A percentile compares a stretch with the other conserved stretches of the same genome.
These are phyloP conservation scores for Lithophane ornitopus DNA, from an alignment of 2,888 invertebrate genomes.

Conservation along the genomic window DNA sequence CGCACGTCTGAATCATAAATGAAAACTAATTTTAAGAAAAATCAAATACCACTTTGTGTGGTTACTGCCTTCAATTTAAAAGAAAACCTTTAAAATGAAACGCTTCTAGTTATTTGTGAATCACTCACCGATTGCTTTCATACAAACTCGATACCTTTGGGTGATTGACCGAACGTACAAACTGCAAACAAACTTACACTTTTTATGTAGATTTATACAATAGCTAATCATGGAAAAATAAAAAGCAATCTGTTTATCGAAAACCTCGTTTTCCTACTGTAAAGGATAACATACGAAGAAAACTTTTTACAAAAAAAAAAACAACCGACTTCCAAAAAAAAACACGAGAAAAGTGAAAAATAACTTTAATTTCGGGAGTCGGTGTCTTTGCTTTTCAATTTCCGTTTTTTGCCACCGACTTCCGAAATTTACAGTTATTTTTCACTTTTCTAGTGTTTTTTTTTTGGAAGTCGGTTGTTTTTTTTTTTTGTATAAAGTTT, in stretches of 20 bases:
- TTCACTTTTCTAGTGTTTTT: too few relatives aligned
- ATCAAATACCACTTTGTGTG: conserved; percentile 21
- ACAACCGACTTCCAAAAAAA: too few relatives aligned
- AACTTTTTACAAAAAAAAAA: too few relatives aligned
- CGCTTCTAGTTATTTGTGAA: conserved; percentile 15
- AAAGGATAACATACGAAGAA: too few relatives aligned
- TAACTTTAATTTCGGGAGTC: too few relatives aligned
- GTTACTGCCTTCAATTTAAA: conserved; percentile 18
- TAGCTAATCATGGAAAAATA: neutral
- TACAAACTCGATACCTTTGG: conserved; percentile 4
- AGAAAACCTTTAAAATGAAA: conserved; percentile 14
- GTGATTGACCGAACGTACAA: conserved; percentile 5
- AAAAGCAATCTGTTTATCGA: neutral
- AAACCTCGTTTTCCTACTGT: neutral
- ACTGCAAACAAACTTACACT: neutral
- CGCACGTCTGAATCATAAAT: conserved; percentile 2
- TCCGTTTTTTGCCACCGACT: too few relatives aligned
- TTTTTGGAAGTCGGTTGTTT: too few relatives aligned
- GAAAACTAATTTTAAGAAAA: conserved; percentile 29
- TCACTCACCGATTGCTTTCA: conserved; percentile 13
- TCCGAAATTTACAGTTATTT: too few relatives aligned
- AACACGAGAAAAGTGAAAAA: too few relatives aligned
- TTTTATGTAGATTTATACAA: neutral
- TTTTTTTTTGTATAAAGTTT: too few relatives aligned
- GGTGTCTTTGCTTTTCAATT: too few relatives aligned